phyloP scores from a whole-genome alignment of 2,797 vertebrate genomes.

The Peromyscus aztecus region DNA sequence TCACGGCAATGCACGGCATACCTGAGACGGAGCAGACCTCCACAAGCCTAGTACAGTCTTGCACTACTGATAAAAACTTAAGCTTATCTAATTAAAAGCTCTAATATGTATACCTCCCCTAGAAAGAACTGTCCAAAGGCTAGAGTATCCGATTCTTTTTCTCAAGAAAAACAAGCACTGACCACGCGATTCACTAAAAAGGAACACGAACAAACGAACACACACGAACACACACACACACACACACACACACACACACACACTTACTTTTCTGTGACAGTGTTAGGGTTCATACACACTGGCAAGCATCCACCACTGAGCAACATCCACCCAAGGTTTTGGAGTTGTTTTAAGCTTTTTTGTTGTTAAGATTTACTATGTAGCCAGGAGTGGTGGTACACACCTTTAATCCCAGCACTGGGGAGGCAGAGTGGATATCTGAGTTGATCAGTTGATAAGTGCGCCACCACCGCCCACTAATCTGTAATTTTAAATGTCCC shows the following conservation, averaged over 20 bases:
- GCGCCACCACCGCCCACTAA: not conserved
- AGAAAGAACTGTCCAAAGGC: not conserved
- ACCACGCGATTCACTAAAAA: not conserved
- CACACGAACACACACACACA: too few species aligned
- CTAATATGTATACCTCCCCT: not conserved
- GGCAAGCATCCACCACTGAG: not conserved
- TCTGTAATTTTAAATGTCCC: not conserved
- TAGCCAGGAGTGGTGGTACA: not conserved
- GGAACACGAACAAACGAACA: not conserved
- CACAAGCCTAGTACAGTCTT: not conserved
- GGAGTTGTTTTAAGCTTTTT: not conserved
- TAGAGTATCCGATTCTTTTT: not conserved
- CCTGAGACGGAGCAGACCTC: not conserved
- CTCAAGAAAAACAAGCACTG: not conserved
- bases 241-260: too few species aligned
- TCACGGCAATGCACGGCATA: not conserved
- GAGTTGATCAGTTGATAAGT: too few species aligned
- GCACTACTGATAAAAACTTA: not conserved
- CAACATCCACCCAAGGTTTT: not conserved
- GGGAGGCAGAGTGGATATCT: not conserved
- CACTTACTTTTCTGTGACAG: not conserved
- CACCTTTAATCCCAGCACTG: not conserved
- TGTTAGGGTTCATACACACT: not conserved
- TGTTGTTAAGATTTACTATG: not conserved
- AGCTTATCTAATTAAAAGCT: not conserved